A percentile compares a stretch with the other conserved stretches of the same genome.
Evolutionary conservation across 2,888 invertebrate genomes (phyloP).

Genomic region (Corbicula japonica): DNA sequence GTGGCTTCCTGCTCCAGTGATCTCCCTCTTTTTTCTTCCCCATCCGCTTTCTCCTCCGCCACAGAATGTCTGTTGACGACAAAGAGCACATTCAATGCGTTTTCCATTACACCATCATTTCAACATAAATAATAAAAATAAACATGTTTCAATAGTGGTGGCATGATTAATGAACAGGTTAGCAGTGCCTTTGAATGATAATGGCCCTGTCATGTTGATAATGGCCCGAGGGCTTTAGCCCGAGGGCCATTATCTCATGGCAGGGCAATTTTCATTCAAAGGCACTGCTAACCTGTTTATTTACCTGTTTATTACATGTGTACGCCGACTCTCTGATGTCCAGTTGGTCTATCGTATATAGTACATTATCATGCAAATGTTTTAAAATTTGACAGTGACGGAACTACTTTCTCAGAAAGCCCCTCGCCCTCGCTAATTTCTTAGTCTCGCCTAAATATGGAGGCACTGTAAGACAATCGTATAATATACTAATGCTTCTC

Average conservation of each 20-base stretch:
- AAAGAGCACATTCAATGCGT: background rate
- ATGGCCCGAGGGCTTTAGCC: background rate
- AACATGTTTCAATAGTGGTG: background rate
- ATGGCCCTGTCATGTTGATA: background rate
- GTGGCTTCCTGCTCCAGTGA: background rate
- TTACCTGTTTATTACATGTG: too few species aligned
- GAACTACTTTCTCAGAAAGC: too few species aligned
- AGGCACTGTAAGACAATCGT: too few species aligned
- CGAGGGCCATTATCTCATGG: background rate
- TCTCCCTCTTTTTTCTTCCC: slow-evolving; percentile 53
- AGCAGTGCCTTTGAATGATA: background rate
- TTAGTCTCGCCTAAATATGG: too few species aligned
- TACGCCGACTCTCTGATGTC: too few species aligned
- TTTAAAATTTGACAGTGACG: too few species aligned
- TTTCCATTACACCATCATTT: background rate
- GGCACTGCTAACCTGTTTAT: too few species aligned
- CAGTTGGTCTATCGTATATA: too few species aligned
- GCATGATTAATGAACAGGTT: background rate
- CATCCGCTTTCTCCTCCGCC: slow-evolving; percentile 55
- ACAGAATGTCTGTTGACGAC: slow-evolving; percentile 40
- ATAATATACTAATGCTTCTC: too few species aligned
- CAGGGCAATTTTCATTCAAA: too few species aligned
- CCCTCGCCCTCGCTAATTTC: too few species aligned
- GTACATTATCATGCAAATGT: too few species aligned
- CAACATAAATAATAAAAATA: background rate